Percentiles rank a stretch among this genome's conserved stretches.
phyloP scores from a whole-genome alignment of 2,797 vertebrate genomes.

The Poeciliopsis infans region DNA sequence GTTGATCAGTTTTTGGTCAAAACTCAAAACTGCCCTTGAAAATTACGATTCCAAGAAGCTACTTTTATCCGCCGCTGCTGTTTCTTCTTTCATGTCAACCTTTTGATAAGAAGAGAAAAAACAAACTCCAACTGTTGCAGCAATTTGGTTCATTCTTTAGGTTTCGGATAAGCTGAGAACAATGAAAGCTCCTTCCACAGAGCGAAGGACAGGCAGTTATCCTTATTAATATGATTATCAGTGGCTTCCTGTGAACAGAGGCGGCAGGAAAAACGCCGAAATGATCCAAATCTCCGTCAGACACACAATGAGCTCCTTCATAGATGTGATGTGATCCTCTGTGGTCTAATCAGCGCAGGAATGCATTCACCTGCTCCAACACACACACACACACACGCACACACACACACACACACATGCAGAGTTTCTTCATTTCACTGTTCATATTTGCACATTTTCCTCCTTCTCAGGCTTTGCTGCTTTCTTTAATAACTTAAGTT shows the following conservation, averaged over 20 bases:
- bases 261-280: slow-evolving; percentile 39
- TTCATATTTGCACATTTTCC: slow-evolving; percentile 1
- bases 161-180: background rate
- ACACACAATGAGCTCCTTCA: slow-evolving; percentile 78
- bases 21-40: slow-evolving; percentile 22
- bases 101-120: background rate
- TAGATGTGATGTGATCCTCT: slow-evolving; percentile 68
- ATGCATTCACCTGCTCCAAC: slow-evolving; percentile 71
- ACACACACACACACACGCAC: slow-evolving; percentile 2
- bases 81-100: background rate
- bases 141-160: background rate
- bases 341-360: slow-evolving; percentile 76
- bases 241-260: slow-evolving; percentile 28
- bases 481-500: background rate
- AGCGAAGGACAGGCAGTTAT: background rate
- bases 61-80: background rate
- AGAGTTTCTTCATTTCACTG: background rate
- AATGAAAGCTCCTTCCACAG: background rate
- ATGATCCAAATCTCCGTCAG: slow-evolving; percentile 54
- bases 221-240: slow-evolving; percentile 1
- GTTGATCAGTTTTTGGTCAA: slow-evolving; percentile 19
- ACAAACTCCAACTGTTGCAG: background rate
- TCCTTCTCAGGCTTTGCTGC: slow-evolving; percentile 13
- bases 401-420: background rate
- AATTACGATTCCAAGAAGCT: background rate